Conservation (phyloP, 2,797 vertebrate species). For the Todus mexicanus region DNA sequence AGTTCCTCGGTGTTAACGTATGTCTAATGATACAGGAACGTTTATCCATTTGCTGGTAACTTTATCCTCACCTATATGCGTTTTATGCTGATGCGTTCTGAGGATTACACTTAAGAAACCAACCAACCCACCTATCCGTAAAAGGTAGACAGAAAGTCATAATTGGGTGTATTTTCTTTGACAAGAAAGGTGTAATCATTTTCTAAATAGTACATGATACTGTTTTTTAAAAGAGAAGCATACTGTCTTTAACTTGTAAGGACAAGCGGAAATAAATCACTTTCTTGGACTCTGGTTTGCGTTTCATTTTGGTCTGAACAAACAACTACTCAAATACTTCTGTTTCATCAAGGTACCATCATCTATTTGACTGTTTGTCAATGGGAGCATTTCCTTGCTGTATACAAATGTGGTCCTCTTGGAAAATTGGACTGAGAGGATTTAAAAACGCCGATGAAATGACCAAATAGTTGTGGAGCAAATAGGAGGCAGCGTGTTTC, state of each 20-base stretch:
- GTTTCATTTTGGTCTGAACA: neutral
- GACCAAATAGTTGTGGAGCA: neutral
- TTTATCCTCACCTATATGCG: conserved; percentile 39
- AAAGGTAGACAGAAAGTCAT: conserved; percentile 23
- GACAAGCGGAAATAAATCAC: conserved; percentile 73
- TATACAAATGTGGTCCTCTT: neutral
- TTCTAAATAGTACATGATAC: conserved; percentile 61
- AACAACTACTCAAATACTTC: neutral
- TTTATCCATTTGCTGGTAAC: conserved; percentile 43
- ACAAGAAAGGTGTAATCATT: conserved; percentile 64
- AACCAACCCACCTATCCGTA: conserved; percentile 36
- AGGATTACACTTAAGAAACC: conserved; percentile 47
- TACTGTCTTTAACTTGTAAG: conserved; percentile 69
- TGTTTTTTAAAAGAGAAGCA: conserved; percentile 74
- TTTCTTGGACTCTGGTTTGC: conserved; percentile 31
- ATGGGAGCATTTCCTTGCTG: neutral
- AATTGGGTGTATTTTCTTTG: conserved; percentile 56
- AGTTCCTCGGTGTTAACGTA: conserved; percentile 12
- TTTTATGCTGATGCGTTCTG: conserved; percentile 33
- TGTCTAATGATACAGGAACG: neutral
- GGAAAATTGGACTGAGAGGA: neutral
- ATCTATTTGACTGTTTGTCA: neutral
- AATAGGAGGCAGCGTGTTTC: neutral
- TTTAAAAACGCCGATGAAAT: neutral
- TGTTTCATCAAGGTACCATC: neutral